A percentile compares a stretch with the other conserved stretches of the same genome.
phyloP scores from a whole-genome alignment of 2,888 invertebrate genomes.

The Tromatobia lineatoria region DNA sequence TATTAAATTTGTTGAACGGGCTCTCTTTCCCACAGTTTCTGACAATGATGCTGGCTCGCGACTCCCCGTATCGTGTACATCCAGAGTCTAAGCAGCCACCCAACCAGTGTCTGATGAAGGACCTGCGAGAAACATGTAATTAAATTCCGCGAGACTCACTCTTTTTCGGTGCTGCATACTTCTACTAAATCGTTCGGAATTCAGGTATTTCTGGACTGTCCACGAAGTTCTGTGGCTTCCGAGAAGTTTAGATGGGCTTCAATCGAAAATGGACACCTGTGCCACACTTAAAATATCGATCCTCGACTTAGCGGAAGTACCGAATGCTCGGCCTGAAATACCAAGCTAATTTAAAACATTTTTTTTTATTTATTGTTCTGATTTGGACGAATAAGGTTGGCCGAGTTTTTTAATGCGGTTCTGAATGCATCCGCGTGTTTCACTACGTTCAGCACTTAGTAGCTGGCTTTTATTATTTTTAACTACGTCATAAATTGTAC shows the following conservation, averaged over 20 bases:
- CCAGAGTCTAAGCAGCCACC: slow-evolving; percentile 5
- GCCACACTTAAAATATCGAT: not conserved
- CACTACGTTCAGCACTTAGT: too few relatives aligned
- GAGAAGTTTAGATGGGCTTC: not conserved
- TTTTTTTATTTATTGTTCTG: too few relatives aligned
- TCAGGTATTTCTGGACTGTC: slow-evolving; percentile 38
- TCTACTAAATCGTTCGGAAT: slow-evolving; percentile 40
- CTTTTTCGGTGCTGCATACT: not conserved
- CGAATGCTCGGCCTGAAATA: too few relatives aligned
- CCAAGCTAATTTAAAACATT: too few relatives aligned
- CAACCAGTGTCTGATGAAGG: slow-evolving; percentile 34
- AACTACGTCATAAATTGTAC: too few relatives aligned
- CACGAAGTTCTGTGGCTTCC: not conserved
- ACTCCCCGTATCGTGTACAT: slow-evolving; percentile 30
- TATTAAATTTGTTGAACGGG: slow-evolving; percentile 82
- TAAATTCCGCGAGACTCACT: slow-evolving; percentile 73
- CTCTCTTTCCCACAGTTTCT: not conserved
- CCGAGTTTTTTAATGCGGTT: too few relatives aligned
- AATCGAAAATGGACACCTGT: not conserved
- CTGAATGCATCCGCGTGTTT: too few relatives aligned
- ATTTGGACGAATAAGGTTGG: too few relatives aligned
- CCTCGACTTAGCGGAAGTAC: not conserved
- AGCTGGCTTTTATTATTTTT: too few relatives aligned
- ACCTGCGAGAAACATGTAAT: slow-evolving; percentile 66
- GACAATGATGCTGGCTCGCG: slow-evolving; percentile 11